phyloP scores from a whole-genome alignment of 2,888 invertebrate genomes.

The Drosophila nigritarsus region DNA sequence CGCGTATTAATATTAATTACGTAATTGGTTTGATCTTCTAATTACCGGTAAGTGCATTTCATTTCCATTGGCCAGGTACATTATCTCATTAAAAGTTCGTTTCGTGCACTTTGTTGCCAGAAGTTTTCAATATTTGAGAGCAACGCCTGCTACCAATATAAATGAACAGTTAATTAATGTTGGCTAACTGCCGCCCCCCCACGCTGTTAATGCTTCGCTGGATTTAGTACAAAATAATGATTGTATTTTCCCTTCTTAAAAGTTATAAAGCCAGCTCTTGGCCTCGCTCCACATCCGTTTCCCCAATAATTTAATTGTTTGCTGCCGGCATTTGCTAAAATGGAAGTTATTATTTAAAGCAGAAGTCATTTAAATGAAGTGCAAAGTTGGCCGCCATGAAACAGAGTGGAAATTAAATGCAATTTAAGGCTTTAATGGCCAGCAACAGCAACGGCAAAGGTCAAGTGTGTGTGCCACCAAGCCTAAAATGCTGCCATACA shows the following conservation, averaged over 20 bases:
- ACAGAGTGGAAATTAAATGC: constrained; percentile 42
- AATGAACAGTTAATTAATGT: constrained; percentile 75
- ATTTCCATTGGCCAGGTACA: constrained; percentile 55
- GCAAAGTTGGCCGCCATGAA: constrained; percentile 54
- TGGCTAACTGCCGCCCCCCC: constrained; percentile 15
- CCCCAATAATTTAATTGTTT: constrained; percentile 68
- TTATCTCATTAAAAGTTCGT: constrained; percentile 70
- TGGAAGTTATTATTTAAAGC: constrained; percentile 26
- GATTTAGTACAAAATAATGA: constrained; percentile 53
- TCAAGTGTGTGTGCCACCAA: not conserved
- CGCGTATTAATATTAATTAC: constrained; percentile 72
- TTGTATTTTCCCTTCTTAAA: constrained; percentile 63
- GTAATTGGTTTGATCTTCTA: constrained; percentile 62
- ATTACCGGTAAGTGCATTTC: constrained; percentile 64
- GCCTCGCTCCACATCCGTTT: not conserved
- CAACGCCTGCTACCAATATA: constrained; percentile 47
- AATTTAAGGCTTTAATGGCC: constrained; percentile 60
- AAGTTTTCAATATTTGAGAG: constrained; percentile 53
- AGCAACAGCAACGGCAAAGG: constrained; percentile 3
- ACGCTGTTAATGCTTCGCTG: not conserved
- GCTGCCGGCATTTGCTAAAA: constrained; percentile 63
- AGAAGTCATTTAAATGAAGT: constrained; percentile 65
- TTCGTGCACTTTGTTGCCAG: constrained; percentile 12
- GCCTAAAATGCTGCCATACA: constrained; percentile 35
- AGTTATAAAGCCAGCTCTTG: constrained; percentile 31